Base-by-base conservation (phyloP, 2,888 invertebrate genomes). In the Nebria brevicollis region DNA sequence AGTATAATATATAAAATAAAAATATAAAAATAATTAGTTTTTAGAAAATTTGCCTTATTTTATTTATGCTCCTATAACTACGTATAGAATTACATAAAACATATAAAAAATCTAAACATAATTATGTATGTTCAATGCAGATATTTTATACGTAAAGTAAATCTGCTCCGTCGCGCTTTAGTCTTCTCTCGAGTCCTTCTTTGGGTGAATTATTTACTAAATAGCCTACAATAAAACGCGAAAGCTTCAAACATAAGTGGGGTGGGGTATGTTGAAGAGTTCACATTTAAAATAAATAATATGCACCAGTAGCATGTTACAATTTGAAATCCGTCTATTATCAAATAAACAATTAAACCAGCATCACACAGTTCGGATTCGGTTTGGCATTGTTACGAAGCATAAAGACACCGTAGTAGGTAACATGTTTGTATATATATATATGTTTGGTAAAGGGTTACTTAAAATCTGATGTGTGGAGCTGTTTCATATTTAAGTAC, bases 401-500 rank as follows among this genome's bases (percentile, higher is more conserved):
- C 25, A 70, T 70, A 70, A 70, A 70, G 34, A 34, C 70, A 70
- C 70, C 70, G 20, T 70, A 70, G 70, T 70, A 70, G 70, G 70
- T 70, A 68, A 68, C 68, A 10, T 70, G 70, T 34, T 11, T 70
- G 70, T 70, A 34, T 20, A 20, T 20, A 20, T 20, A 20, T 20
- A 20, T 20, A 34, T 34, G 34, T 68, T 26, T 20, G 70, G 25
- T 13, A 25, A 70, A 70, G 70, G 70, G 70, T 70, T 70, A 26
- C 34, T 26, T 54, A 13, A 34, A n/a, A 25, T 20, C 68, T 68
- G 68, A 26, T 68, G n/a, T 68, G 15, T 68, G 13, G 13, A 8
- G 15, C 11, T 26, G 1, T 20, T 70, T 70, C 20, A 5, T 11
- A 70, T 26, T 70, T 11, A 11, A 25, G 70, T 11, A 25, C 26